phyloP scores from a whole-genome alignment of 2,113 vertebrate genomes.

The Rhabdornis inornatus region DNA sequence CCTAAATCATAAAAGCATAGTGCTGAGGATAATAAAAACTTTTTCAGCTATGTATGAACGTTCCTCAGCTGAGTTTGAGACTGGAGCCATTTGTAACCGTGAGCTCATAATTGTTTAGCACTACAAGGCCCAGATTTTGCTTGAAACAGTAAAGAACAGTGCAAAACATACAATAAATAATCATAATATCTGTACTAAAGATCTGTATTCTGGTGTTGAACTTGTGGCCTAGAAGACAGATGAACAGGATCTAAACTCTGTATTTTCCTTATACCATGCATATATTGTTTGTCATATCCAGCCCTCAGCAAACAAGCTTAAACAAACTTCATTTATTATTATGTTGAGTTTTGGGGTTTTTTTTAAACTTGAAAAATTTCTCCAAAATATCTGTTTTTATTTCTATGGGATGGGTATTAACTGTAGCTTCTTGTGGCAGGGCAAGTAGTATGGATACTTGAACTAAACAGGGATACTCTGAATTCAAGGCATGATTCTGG shows the following conservation, averaged over 20 bases:
- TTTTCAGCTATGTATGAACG: background rate
- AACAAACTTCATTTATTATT: background rate
- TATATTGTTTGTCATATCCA: background rate
- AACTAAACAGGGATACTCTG: background rate
- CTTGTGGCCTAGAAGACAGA: background rate
- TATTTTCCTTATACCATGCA: background rate
- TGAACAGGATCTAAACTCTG: background rate
- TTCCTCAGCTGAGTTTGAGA: background rate
- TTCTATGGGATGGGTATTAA: background rate
- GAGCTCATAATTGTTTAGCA: background rate
- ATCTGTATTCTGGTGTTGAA: background rate
- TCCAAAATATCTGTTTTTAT: background rate
- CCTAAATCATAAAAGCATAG: background rate
- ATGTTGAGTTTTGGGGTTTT: rapidly evolving
- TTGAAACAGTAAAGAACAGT: background rate
- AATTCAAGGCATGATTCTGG: background rate
- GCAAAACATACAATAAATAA: background rate
- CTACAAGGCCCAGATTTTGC: background rate
- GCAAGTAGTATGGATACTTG: background rate
- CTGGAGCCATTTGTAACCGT: background rate
- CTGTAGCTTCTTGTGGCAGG: background rate
- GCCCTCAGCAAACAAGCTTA: background rate
- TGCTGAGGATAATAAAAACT: background rate
- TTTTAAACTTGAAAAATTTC: background rate
- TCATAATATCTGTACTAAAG: background rate